Evolutionary conservation across 2,797 vertebrate genomes (phyloP), one percentile per base, ranked within the genome.

Genomic region (Brotogeris chrysoptera): DNA sequence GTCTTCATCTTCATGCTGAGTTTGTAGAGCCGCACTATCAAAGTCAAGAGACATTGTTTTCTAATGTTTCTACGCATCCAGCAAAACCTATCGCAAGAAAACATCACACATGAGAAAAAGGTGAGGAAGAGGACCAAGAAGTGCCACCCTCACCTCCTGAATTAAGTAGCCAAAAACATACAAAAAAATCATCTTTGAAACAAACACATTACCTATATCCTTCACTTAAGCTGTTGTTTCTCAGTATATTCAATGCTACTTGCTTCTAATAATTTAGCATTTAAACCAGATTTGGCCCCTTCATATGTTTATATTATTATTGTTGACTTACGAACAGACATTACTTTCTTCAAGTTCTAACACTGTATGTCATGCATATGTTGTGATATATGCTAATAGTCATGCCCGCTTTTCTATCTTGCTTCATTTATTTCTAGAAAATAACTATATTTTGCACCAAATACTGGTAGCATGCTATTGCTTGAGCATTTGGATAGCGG

Each of bases 11-110:
- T 99, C 99, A 23, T 99, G 99, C 47, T 99, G 99, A 28, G 98
- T 99, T 94, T 99, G 99, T 50, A 99, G 97, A 73, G 98, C 98
- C 94, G 98, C 98, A 38, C 98, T 99, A 93, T 99, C 99, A 92
- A 99, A 99, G 95, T 99, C 99, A 69, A 99, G 98, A 6, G 99
- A 99, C 99, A 99, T 99, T 78, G 93, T 97, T 90, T 72, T 59
- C 83, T 80, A 89, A 21, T 4, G 52, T 15, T 46, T 47, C 52
- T 84, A 47, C 0, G 20, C 61, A 82, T 73, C 52, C 83, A 91
- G 72, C 19, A 61, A 92, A 90, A 83, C 68, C 88, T 96, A 47
- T 5, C 2, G 2, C 13, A 50, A 13, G n/a, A 85, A 84, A 90
- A 86, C 19, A 85, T 20, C 38, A 86, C 23, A 55, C 2, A 0